Evolutionary conservation across 2,797 vertebrate species (phyloP).

Genomic region (Coregonus suidteri): DNA sequence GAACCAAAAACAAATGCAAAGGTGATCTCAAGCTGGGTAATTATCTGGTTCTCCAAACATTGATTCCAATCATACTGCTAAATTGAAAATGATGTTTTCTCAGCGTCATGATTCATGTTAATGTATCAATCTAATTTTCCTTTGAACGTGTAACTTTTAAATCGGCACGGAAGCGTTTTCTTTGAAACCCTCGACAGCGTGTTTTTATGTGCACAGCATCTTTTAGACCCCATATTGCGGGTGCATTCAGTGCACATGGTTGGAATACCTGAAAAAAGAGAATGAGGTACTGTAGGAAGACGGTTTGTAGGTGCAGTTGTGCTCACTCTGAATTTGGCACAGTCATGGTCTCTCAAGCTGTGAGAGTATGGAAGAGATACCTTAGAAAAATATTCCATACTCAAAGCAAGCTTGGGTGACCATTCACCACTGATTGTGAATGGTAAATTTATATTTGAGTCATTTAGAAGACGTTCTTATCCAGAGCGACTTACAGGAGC

Average conservation of each 20-base stretch:
- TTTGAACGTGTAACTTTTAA: not conserved
- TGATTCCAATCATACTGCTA: conserved; percentile 16
- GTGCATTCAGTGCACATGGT: not conserved
- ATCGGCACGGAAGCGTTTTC: not conserved
- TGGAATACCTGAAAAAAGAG: not conserved
- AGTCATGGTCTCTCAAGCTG: not conserved
- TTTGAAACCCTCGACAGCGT: not conserved
- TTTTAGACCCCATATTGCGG: not conserved
- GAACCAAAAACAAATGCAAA: conserved; percentile 11
- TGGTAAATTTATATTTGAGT: too few species aligned
- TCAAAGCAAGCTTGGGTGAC: too few species aligned
- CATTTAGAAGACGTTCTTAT: too few species aligned
- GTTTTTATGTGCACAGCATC: not conserved
- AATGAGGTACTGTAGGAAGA: not conserved
- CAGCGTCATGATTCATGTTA: not conserved
- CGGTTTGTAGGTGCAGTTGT: too few species aligned
- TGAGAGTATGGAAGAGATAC: not conserved
- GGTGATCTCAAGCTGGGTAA: conserved; percentile 18
- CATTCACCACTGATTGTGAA: too few species aligned
- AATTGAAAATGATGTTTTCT: too few species aligned
- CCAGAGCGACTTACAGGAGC: too few species aligned
- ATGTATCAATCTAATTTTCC: conserved; percentile 31
- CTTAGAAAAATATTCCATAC: too few species aligned
- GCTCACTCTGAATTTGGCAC: not conserved
- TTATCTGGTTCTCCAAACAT: conserved; percentile 26